These are phyloP conservation scores for Ornithoptera alexandrae DNA, from an alignment of 2,888 invertebrate genomes.

Conservation along the genomic window DNA sequence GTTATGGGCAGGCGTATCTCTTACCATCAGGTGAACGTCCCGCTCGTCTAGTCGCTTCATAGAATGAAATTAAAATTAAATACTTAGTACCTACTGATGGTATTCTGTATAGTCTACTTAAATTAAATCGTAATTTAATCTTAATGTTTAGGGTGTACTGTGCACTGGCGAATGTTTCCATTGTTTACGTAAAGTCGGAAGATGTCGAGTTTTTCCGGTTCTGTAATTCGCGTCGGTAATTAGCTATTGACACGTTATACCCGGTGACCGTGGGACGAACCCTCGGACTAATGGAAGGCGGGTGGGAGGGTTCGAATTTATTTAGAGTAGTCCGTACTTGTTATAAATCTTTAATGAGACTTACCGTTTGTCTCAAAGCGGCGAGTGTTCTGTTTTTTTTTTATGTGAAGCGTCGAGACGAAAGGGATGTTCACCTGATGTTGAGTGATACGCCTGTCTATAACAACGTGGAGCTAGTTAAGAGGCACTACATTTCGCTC, in stretches of 20 bases:
- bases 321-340: not conserved
- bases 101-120: not conserved
- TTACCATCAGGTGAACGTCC: too few relatives aligned
- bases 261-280: constrained; percentile 2
- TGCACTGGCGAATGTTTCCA: constrained; percentile 40
- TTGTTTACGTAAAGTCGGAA: constrained; percentile 57
- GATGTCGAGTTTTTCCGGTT: constrained; percentile 66
- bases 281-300: not conserved
- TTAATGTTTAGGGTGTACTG: constrained; percentile 3
- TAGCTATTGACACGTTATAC: constrained; percentile 24
- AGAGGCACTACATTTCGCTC: too few relatives aligned
- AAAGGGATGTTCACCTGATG: too few relatives aligned
- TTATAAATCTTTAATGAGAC: too few relatives aligned
- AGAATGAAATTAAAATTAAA: too few relatives aligned
- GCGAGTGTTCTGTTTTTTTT: too few relatives aligned
- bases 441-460: too few relatives aligned
- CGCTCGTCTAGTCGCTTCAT: too few relatives aligned
- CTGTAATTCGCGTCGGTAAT: constrained; percentile 39
- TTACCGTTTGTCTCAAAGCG: too few relatives aligned
- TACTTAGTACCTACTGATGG: not conserved
- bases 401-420: too few relatives aligned
- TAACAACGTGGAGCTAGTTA: too few relatives aligned
- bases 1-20: too few relatives aligned
- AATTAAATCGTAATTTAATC: not conserved
- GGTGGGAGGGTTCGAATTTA: constrained; percentile 3